Evolutionary conservation across 2,797 vertebrate genomes (phyloP).

Genomic region (Eidolon dupreanum): DNA sequence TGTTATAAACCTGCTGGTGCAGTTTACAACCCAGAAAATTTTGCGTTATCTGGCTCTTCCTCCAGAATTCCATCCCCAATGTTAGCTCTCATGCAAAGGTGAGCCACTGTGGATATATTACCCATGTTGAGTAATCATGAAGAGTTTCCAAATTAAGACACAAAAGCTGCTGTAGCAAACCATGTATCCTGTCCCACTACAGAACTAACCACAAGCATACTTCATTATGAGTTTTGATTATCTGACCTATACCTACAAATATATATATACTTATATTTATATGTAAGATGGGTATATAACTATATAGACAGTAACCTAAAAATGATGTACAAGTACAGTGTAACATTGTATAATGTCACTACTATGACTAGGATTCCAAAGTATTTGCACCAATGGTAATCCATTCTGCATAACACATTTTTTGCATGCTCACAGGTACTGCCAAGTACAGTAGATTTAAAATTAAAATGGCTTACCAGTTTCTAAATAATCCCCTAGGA

Average conservation of each 20-base stretch:
- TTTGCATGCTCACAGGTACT: conserved; percentile 17
- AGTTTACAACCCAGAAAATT: neutral
- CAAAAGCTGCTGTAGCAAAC: neutral
- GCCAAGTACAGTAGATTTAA: conserved; percentile 80
- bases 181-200: neutral
- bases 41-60: neutral
- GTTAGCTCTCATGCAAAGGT: neutral
- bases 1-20: neutral
- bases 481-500: conserved; percentile 88
- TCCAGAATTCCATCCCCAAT: neutral
- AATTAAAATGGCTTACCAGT: conserved; percentile 84
- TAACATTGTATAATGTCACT: neutral
- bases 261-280: neutral
- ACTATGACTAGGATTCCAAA: neutral
- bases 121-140: neutral
- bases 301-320: neutral
- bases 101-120: neutral
- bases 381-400: neutral
- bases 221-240: neutral
- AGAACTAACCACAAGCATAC: neutral
- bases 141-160: neutral
- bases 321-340: neutral
- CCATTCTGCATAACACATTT: neutral
- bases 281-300: neutral
- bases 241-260: neutral